Conservation (phyloP, 35 echinoderm and acorn worm species). For the Amphiura filiformis region DNA sequence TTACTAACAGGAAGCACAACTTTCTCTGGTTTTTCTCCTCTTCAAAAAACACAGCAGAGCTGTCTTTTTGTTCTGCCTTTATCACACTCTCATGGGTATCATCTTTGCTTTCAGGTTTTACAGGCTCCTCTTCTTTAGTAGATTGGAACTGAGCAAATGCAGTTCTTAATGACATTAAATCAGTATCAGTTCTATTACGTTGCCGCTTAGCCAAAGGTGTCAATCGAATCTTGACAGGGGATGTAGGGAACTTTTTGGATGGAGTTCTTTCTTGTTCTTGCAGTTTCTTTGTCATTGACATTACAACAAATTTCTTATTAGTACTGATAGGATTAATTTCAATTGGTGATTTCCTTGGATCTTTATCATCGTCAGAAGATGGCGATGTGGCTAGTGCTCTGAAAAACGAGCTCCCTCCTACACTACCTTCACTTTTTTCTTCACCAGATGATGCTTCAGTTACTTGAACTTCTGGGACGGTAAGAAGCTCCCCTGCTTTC, state of each 20-base stretch:
- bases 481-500: not conserved
- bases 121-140: slow-evolving; percentile 7
- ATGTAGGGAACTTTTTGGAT: not conserved
- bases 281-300: not conserved
- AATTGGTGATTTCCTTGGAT: not conserved
- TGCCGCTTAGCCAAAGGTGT: slow-evolving; percentile 47
- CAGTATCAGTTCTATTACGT: slow-evolving; percentile 77
- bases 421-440: not conserved
- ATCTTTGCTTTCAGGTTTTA: slow-evolving; percentile 21
- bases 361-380: not conserved
- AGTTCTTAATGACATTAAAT: slow-evolving; percentile 29
- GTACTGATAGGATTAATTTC: slow-evolving; percentile 1
- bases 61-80: not conserved
- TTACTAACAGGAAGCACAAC: not conserved
- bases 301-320: not conserved
- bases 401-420: not conserved
- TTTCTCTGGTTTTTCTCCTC: not conserved
- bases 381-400: not conserved
- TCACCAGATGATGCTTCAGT: not conserved
- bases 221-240: not conserved
- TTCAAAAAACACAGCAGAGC: not conserved
- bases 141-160: slow-evolving; percentile 34
- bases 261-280: not conserved
- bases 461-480: not conserved
- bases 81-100: slow-evolving; percentile 21